Conservation (phyloP, 2,797 vertebrate genomes). For the Mustela erminea region DNA sequence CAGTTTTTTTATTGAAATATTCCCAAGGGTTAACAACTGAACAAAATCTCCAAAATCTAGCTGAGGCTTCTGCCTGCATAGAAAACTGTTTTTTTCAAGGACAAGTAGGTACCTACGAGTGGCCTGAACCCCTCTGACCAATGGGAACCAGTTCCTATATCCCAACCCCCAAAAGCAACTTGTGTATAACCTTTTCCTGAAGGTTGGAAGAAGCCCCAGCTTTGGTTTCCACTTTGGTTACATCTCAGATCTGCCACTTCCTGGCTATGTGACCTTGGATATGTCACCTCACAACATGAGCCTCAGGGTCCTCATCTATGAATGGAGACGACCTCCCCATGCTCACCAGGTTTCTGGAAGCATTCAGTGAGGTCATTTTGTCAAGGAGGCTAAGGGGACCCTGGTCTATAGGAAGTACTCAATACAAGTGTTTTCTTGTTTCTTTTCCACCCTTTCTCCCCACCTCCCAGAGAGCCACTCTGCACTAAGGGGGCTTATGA, state of each 20-base stretch:
- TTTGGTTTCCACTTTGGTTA: background rate
- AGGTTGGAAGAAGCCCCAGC: background rate
- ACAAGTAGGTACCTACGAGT: background rate
- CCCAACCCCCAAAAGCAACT: background rate
- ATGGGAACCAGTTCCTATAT: background rate
- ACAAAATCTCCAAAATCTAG: background rate
- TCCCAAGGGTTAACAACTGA: background rate
- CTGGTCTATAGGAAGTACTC: background rate
- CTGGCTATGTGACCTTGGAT: background rate
- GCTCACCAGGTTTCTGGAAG: background rate
- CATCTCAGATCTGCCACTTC: background rate
- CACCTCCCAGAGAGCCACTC: background rate
- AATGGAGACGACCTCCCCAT: background rate
- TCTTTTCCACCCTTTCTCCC: background rate
- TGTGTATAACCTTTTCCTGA: background rate
- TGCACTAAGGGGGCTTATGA: background rate
- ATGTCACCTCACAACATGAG: background rate
- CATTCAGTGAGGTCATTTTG: background rate
- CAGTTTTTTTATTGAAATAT: background rate
- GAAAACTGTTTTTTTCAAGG: background rate
- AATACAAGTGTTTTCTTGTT: background rate
- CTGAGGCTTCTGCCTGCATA: background rate
- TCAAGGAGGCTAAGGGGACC: background rate
- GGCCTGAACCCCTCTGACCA: background rate
- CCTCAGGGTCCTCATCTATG: background rate